Evolutionary conservation across 2,888 invertebrate genomes (phyloP).

Genomic region (Cheilosia grossa): DNA sequence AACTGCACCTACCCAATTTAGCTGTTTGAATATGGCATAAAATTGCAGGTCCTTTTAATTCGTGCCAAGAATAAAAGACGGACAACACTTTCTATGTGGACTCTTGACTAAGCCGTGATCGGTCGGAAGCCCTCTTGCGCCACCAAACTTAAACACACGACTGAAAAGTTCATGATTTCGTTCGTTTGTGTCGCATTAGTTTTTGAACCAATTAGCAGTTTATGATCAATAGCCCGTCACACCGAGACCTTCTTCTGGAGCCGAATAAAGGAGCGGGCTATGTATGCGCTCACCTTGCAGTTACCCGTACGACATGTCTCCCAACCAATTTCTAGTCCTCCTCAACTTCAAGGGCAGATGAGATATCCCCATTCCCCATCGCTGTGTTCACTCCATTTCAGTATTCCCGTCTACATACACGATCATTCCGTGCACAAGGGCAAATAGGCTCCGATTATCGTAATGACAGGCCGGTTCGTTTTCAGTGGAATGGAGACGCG

Average conservation of each 20-base stretch:
- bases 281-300: conserved; percentile 55
- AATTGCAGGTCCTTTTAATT: too few species aligned
- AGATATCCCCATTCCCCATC: conserved; percentile 19
- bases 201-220: conserved; percentile 60
- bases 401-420: conserved; percentile 53
- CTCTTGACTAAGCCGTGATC: too few species aligned
- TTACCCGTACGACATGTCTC: conserved; percentile 59
- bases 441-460: conserved; percentile 81
- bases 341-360: conserved; percentile 58
- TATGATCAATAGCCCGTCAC: conserved; percentile 61
- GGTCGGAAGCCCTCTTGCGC: not conserved
- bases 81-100: too few species aligned
- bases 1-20: too few species aligned
- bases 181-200: conserved; percentile 34
- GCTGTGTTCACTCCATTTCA: conserved; percentile 18
- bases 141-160: conserved; percentile 16
- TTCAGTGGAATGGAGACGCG: conserved; percentile 46
- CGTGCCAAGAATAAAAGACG: too few species aligned
- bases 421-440: conserved; percentile 77
- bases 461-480: conserved; percentile 80
- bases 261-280: conserved; percentile 44
- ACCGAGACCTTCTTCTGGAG: conserved; percentile 18
- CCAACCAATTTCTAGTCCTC: conserved; percentile 50
- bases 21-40: too few species aligned
- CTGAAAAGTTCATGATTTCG: conserved; percentile 46